Evolutionary conservation across 2,888 invertebrate species (phyloP).

Genomic region (Xestia ashworthii): DNA sequence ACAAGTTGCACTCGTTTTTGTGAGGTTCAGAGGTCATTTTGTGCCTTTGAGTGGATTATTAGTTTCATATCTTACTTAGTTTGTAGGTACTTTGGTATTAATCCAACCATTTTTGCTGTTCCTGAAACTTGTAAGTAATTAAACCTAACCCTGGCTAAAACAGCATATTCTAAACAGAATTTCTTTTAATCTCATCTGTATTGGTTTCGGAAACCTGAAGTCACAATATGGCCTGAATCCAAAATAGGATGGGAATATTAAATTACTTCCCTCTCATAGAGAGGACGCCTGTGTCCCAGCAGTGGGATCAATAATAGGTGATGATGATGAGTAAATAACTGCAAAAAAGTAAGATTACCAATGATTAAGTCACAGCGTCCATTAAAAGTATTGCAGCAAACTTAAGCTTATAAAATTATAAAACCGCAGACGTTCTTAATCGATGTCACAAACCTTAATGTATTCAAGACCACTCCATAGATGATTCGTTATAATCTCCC

Average conservation of each 20-base stretch:
- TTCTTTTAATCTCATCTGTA: neutral
- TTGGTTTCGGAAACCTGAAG: neutral
- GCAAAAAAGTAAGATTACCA: too few species aligned
- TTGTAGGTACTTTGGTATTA: neutral
- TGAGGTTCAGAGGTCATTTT: slow-evolving; percentile 49
- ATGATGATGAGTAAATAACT: neutral
- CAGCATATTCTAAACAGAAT: neutral
- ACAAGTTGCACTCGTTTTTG: slow-evolving; percentile 54
- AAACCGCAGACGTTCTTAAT: slow-evolving; percentile 6
- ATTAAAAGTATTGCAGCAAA: neutral
- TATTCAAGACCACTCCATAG: slow-evolving; percentile 1
- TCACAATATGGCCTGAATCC: neutral
- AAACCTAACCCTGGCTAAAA: neutral
- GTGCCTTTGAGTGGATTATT: slow-evolving; percentile 15
- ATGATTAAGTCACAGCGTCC: neutral
- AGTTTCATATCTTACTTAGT: slow-evolving; percentile 18
- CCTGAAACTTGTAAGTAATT: neutral
- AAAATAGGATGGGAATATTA: too few species aligned
- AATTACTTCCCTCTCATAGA: too few species aligned
- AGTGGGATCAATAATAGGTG: too few species aligned
- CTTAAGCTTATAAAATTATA: neutral
- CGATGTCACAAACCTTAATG: slow-evolving; percentile 33
- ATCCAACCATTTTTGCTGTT: neutral
- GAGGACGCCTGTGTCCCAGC: too few species aligned
- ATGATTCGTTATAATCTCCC: slow-evolving; percentile 12